phyloP scores from a whole-genome alignment of 92 coral and sea anemone genomes.

The Muricea muricata region DNA sequence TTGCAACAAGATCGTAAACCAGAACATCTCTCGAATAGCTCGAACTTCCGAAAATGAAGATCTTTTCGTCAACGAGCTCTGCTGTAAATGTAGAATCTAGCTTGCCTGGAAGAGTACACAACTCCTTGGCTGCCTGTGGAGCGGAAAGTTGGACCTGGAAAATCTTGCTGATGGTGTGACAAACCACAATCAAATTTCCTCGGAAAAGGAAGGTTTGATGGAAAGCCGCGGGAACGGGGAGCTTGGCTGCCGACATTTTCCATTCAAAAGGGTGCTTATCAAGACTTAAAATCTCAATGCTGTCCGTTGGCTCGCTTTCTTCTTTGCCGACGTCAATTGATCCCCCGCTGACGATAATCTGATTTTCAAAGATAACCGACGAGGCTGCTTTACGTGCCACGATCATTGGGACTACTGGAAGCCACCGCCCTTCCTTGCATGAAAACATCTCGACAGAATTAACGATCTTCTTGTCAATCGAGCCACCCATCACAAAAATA shows the following conservation, averaged over 20 bases:
- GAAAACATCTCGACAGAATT: not conserved
- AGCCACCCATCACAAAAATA: not conserved
- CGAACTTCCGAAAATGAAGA: not conserved
- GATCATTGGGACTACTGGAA: not conserved
- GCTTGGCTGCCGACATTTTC: not conserved
- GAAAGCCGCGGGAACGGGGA: not conserved
- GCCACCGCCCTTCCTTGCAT: not conserved
- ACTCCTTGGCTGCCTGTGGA: not conserved
- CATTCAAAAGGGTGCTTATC: not conserved
- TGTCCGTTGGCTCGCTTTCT: not conserved
- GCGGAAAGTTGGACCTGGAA: not conserved
- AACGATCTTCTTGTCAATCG: not conserved
- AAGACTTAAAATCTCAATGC: not conserved
- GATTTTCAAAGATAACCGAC: not conserved
- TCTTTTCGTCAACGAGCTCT: not conserved
- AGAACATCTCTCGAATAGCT: not conserved
- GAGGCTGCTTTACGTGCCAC: not conserved
- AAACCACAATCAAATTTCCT: not conserved
- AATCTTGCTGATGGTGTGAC: not conserved
- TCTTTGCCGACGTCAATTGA: not conserved
- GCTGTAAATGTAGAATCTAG: not conserved
- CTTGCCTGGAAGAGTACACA: not conserved
- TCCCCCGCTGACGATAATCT: not conserved
- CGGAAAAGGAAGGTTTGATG: not conserved
- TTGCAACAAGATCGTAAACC: not conserved